phyloP scores from a whole-genome alignment of 2,113 vertebrate genomes.

The Toxotes chatareus region DNA sequence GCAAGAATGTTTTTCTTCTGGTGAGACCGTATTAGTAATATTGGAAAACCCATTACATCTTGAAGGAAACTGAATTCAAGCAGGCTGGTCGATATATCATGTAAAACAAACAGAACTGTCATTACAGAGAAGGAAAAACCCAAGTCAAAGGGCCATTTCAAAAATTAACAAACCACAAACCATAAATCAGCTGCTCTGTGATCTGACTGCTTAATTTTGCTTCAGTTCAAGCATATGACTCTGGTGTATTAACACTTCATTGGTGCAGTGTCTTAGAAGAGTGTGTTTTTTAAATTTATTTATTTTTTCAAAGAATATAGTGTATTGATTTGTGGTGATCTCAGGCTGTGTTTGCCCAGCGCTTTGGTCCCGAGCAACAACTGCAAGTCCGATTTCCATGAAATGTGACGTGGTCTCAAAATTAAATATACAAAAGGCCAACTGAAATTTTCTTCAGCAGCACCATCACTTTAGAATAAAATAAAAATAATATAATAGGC shows the following conservation, averaged over 20 bases:
- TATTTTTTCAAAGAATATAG: background rate
- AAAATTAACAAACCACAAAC: constrained; percentile 33
- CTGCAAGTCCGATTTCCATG: background rate
- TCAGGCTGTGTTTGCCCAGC: background rate
- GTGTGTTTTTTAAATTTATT: background rate
- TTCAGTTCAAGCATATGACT: background rate
- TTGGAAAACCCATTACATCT: constrained; percentile 57
- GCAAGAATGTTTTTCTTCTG: constrained; percentile 10
- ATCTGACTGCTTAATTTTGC: background rate
- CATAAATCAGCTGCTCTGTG: constrained; percentile 20
- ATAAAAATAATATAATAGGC: background rate
- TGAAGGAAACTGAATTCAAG: constrained; percentile 55
- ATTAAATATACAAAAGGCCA: background rate
- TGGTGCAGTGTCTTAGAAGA: background rate
- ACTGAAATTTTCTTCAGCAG: too few species aligned
- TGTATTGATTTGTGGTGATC: constrained; percentile 20
- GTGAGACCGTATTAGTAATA: constrained; percentile 27
- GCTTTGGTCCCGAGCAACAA: background rate
- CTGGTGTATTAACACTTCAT: constrained; percentile 17
- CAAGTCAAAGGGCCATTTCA: constrained; percentile 18
- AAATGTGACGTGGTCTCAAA: background rate
- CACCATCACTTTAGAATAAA: background rate
- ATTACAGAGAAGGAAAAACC: constrained; percentile 11
- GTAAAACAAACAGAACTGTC: constrained; percentile 27
- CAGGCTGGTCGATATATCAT: constrained; percentile 33